Percentiles rank a stretch among this genome's conserved stretches.
phyloP scores from a whole-genome alignment of 2,113 vertebrate genomes.

The Cryptoleucopteryx plumbea region DNA sequence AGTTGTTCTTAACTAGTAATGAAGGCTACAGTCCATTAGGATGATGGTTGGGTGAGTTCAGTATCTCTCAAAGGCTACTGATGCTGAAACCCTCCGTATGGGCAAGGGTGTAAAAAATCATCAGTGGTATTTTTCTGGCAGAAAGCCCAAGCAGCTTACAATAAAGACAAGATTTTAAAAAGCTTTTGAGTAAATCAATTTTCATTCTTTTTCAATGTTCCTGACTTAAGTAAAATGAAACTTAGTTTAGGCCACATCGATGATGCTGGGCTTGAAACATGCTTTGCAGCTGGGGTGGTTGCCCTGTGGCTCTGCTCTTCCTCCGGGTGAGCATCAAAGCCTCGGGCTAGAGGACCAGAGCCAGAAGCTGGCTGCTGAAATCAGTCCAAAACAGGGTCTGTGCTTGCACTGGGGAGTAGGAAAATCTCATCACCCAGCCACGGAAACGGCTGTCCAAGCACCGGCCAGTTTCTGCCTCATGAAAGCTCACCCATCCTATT shows the following conservation, averaged over 20 bases:
- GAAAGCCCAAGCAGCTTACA: background rate
- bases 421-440: background rate
- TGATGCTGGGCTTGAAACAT: background rate
- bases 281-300: background rate
- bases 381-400: background rate
- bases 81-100: background rate
- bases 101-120: background rate
- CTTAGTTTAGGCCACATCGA: background rate
- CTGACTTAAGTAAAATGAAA: background rate
- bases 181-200: background rate
- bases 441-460: background rate
- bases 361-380: background rate
- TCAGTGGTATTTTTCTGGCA: background rate
- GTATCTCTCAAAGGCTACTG: background rate
- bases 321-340: background rate
- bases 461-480: rapidly evolving
- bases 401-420: background rate
- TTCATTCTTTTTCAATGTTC: background rate
- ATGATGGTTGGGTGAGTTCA: background rate
- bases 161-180: background rate
- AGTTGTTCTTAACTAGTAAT: background rate
- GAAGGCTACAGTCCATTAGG: background rate
- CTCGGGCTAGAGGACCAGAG: background rate
- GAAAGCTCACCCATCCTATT: background rate
- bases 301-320: background rate